Base-by-base conservation (phyloP, 2,797 vertebrate genomes). In the Cichlasoma orientale region DNA sequence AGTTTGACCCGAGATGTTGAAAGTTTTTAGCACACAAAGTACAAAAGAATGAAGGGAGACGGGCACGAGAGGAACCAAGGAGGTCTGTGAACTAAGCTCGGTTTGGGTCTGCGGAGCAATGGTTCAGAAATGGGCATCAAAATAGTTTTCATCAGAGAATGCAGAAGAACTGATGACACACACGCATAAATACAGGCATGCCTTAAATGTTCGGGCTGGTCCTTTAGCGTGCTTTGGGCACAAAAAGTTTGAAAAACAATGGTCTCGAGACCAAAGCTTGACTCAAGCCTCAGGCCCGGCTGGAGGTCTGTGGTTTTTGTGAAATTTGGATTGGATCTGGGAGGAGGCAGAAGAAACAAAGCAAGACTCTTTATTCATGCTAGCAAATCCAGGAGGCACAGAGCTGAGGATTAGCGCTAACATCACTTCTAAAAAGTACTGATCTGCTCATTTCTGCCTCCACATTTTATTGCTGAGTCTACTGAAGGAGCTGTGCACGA, bases 1-100 rank as follows among this genome's bases (percentile, higher is more conserved):
- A 5, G 25, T 4, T n/a, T 69, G 77, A 86, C 53, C 52, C 1
- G 31, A n/a, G 74, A 16, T 47, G 23, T 18, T 23, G 23, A 52
- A n/a, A 58, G 36, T 10, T 75, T 63, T 41, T 75, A 23, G 55
- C 50, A 21, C 7, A 36, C 31, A 38, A 29, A 73, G 14, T 19
- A 10, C 18, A 56, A 27, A 72, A 72, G 54, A 44, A 19, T 36
- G 13, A 18, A 21, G 3, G 36, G 44, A 47, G 61, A 27, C 2
- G 61, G 61, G 14, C 23, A 4, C 16, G 23, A 0, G 61, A 66
- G 10, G 41, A 13, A 47, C 27, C 5, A 53, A 53, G 19, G 21
- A 66, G 38, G 38, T 47, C 3, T 63, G 0, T 19, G 59, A 23
- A 66, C 3, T 25, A 44, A 44, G 41, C 25, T 66, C 19, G 23